Base-by-base conservation (phyloP, 2,888 invertebrate genomes). In the Tenthredo amoena region DNA sequence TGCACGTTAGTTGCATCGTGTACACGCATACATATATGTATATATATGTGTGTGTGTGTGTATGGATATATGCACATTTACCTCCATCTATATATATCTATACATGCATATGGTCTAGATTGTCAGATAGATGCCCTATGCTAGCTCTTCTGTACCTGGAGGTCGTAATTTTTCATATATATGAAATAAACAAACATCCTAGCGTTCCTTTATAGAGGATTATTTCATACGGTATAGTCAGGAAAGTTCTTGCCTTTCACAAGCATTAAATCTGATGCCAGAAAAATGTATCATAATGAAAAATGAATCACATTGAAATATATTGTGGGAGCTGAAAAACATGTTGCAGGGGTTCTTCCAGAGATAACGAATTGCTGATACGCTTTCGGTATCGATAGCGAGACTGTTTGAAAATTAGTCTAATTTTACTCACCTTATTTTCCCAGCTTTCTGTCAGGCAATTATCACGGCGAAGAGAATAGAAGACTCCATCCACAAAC, bases 1-100 rank as follows among this genome's bases (percentile, higher is more conserved):
- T 77, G 77, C 77, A 50, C 55, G 77, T n/a, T 50, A 31, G 55
- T 31, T 50, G 77, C 55, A 77, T 55, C 77, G n/a, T n/a, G 50
- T 77, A 77, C 12, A 77, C 55, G 31, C 12, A 9, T 7, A 43
- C 21, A 26, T 26, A 26, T 26, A 26, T 26, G 26, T 1, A 26
- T 26, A 26, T 26, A 26, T 1, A 26, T 26, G 0, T 26, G 26
- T 26, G 3, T 76, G 50, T 12, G 21, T 21, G 21, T 74, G 1
- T 50, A 55, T 15, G 43, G 43, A 43, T 47, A 15, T 76, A 47
- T 47, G 76, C 43, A 15, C 47, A 76, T 71, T 71, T 18, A 37
- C 4, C 26, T 10, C 1, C 21, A 62, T 26, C 26, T 26, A 26
- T 62, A 68, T 34, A 15, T 12, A 68, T 31, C 26, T 65, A 65